Percentiles rank a stretch among this genome's conserved stretches.
Evolutionary conservation across 1,140 invertebrate species (phyloP).

Genomic region (Drosophila mauritiana): DNA sequence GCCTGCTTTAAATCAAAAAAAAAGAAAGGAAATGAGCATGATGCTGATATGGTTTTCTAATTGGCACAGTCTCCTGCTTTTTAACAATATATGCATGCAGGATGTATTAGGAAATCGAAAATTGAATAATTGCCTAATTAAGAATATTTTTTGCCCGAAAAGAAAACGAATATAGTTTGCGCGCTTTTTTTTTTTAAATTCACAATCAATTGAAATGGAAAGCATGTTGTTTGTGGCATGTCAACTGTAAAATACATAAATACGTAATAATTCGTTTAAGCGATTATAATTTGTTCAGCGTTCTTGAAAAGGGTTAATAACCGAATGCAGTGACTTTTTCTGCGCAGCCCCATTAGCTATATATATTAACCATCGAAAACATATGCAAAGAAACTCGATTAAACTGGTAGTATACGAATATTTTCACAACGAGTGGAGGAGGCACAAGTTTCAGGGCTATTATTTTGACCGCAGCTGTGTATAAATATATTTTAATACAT

Average conservation of each 20-base stretch:
- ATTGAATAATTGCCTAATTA: background rate
- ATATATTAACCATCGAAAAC: slow-evolving; percentile 9
- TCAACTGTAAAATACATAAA: slow-evolving; percentile 9
- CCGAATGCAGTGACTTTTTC: slow-evolving; percentile 3
- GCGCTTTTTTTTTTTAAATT: background rate
- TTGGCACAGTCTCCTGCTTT: background rate
- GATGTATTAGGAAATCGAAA: background rate
- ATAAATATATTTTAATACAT: slow-evolving; percentile 20
- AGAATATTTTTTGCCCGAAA: too few relatives aligned
- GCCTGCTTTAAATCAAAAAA: background rate
- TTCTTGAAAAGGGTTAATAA: background rate
- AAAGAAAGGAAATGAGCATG: background rate
- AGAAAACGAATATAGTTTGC: background rate
- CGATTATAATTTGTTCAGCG: background rate
- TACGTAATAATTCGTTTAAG: slow-evolving; percentile 5
- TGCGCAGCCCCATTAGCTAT: background rate
- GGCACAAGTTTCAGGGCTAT: slow-evolving; percentile 1
- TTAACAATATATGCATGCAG: background rate
- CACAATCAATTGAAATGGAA: background rate
- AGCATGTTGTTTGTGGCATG: slow-evolving; percentile 3
- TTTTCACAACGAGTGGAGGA: background rate
- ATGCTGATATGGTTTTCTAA: background rate
- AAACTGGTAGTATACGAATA: slow-evolving; percentile 11
- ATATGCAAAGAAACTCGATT: slow-evolving; percentile 7
- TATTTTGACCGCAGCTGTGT: slow-evolving; percentile 13